Conservation (phyloP, 1,140 invertebrate genomes). For the Octopus sinensis region DNA sequence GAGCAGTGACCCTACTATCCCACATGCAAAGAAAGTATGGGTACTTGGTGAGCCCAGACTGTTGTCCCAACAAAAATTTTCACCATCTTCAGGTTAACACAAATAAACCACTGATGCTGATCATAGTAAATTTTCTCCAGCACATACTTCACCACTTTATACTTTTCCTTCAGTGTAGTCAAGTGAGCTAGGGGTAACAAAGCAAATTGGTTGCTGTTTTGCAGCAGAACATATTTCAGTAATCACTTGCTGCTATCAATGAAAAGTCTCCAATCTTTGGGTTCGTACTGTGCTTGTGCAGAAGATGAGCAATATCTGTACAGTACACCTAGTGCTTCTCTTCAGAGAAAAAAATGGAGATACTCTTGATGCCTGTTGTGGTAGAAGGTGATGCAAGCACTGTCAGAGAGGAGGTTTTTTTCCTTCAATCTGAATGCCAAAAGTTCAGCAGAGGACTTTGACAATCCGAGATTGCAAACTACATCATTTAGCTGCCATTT, state of each 20-base stretch:
- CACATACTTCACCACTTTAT: constrained; percentile 9
- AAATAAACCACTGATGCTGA: neutral
- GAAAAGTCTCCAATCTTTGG: constrained; percentile 13
- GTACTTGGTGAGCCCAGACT: neutral
- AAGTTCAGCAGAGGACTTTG: neutral
- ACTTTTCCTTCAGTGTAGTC: neutral
- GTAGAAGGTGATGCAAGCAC: neutral
- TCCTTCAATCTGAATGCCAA: constrained; percentile 1
- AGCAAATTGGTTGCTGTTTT: neutral
- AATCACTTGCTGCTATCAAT: constrained; percentile 2
- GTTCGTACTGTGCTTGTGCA: constrained; percentile 1
- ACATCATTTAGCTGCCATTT: constrained; percentile 9
- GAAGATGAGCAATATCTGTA: neutral
- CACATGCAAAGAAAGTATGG: constrained; percentile 11
- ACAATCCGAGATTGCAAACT: constrained; percentile 3
- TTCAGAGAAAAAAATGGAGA: neutral
- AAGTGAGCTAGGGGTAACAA: neutral
- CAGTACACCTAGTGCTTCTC: neutral
- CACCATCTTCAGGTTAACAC: constrained; percentile 13
- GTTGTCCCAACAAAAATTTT: neutral
- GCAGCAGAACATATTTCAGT: neutral
- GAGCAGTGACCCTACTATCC: neutral
- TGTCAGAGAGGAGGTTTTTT: neutral
- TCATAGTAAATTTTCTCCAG: constrained; percentile 3
- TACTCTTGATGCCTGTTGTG: constrained; percentile 2